Evolutionary conservation across 2,797 vertebrate genomes (phyloP), one percentile per base, ranked within the genome.

Genomic region (Synanceia verrucosa): DNA sequence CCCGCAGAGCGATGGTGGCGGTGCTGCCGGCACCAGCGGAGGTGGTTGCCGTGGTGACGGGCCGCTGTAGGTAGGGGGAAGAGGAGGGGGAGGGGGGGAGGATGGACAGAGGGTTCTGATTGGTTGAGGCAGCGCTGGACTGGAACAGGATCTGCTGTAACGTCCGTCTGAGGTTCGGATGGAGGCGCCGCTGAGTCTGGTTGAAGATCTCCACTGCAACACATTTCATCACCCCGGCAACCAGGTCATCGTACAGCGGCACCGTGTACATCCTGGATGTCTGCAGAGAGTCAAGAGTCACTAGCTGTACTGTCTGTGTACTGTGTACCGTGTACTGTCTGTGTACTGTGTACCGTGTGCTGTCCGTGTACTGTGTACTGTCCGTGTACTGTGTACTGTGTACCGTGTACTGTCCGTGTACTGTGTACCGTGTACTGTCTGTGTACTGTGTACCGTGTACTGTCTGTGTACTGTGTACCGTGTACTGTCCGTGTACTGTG

Each of bases 211-310:
- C 97, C 88, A 96, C 93, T 3, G 97, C 97, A 51, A 97, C 95
- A 61, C 95, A 94, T 91, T 96, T 98, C 94, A 99, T 95, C 73
- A 95, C 94, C 16, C 97, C 96, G 0, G 96, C 94, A 73, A 96
- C 96, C 87, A 99, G 95, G 92, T 99, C 97, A 85, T 99, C 97
- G 0, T 99, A 99, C 65, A 99, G 93, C 0, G 97, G 97, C 88
- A 99, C 96, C 0, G 97, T 99, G 90, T 99, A 99, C 97, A 99
- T 99, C 86, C 97, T 95, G 14, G 97, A 99, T 37, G 97, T 98
- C 97, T 99, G 91, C 2, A 10, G 57, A 51, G 1, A 43, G 57
- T 16, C 24, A 26, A n/a, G 8, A 37, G 6, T 33, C n/a, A n/a
- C n/a, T n/a, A n/a, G n/a, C n/a, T n/a, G n/a, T n/a, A n/a, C n/a